phyloP scores from a whole-genome alignment of 2,113 vertebrate species.

The Rhineura floridana region DNA sequence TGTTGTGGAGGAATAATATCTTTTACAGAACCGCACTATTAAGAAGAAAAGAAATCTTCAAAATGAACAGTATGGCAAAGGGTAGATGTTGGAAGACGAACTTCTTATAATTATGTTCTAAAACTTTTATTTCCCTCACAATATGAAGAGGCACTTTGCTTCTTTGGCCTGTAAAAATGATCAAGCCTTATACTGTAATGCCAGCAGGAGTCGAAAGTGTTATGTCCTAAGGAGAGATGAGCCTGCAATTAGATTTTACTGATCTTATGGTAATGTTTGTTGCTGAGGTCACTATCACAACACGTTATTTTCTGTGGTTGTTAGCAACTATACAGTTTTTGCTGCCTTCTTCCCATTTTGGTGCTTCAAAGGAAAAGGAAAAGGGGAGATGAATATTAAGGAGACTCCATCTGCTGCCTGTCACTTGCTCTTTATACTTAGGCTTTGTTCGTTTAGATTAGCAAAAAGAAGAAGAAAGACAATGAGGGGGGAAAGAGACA shows the following conservation, averaged over 20 bases:
- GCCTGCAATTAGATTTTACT: slow-evolving; percentile 26
- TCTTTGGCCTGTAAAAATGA: slow-evolving; percentile 14
- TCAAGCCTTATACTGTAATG: slow-evolving; percentile 10
- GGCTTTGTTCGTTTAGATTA: slow-evolving; percentile 29
- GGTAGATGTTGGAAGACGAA: slow-evolving; percentile 15
- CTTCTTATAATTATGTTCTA: neutral
- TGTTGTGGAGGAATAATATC: neutral
- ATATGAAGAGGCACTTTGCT: slow-evolving; percentile 12
- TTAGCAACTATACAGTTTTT: slow-evolving; percentile 50
- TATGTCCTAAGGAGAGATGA: slow-evolving; percentile 38
- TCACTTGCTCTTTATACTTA: neutral
- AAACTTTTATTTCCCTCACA: neutral
- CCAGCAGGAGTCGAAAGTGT: slow-evolving; percentile 21
- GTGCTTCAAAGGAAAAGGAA: slow-evolving; percentile 9
- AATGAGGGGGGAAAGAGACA: neutral
- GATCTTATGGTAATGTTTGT: slow-evolving; percentile 34
- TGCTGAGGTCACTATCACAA: slow-evolving; percentile 38
- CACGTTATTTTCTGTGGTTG: slow-evolving; percentile 29
- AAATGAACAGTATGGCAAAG: neutral
- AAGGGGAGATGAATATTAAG: slow-evolving; percentile 38
- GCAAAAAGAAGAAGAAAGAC: neutral
- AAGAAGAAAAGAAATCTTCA: neutral
- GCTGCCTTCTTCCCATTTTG: slow-evolving; percentile 19
- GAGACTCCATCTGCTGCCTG: neutral
- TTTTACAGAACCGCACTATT: slow-evolving; percentile 32